Conservation (phyloP, 2,113 vertebrate species). For the Ptilorrhoa leucosticta region DNA sequence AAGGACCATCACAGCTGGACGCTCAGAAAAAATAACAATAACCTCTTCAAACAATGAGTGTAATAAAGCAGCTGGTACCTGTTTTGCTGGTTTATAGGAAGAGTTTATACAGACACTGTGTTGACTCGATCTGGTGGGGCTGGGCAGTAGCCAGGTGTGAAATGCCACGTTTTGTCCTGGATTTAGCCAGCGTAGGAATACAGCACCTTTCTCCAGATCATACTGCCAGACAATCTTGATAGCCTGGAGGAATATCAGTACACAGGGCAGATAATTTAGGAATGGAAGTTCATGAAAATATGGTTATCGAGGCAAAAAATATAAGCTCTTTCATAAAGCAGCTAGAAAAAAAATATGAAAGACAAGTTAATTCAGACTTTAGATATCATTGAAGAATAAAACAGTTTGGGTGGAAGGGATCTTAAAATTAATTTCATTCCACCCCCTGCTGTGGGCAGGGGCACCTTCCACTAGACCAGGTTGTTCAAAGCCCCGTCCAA, state of each 20-base stretch:
- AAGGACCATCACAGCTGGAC: not conserved
- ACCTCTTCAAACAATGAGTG: not conserved
- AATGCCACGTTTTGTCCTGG: not conserved
- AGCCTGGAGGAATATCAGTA: not conserved
- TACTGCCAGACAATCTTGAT: not conserved
- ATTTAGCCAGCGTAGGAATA: not conserved
- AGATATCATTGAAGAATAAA: not conserved
- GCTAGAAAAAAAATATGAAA: not conserved
- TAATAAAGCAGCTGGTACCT: not conserved
- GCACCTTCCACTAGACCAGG: not conserved
- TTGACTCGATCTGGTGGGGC: fast-evolving
- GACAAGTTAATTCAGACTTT: not conserved
- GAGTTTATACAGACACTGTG: not conserved
- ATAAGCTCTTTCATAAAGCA: not conserved
- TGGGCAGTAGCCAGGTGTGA: not conserved
- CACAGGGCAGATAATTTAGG: not conserved
- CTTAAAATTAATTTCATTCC: not conserved
- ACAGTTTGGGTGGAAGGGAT: not conserved
- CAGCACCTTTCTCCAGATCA: not conserved
- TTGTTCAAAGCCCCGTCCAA: not conserved
- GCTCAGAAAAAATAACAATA: not conserved
- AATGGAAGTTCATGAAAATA: not conserved
- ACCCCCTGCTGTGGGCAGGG: fast-evolving
- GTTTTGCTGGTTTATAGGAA: not conserved
- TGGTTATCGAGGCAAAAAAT: not conserved